Evolutionary conservation across 92 coral and sea anemone genomes (phyloP).

Genomic region (Scolanthus callimorphus): DNA sequence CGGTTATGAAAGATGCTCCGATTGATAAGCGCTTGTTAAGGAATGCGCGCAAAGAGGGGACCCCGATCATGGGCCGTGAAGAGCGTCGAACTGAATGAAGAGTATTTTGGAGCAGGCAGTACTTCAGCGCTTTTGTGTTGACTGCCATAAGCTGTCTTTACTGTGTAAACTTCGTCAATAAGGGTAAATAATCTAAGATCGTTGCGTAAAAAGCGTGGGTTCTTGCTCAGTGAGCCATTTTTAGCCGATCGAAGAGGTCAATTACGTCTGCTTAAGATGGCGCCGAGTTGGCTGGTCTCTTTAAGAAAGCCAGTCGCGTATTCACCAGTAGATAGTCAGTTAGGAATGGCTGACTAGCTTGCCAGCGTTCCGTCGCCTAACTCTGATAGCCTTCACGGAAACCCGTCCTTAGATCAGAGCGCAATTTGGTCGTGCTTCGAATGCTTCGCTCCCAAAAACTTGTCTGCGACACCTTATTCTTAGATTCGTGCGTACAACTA

Average conservation of each 20-base stretch:
- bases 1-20: conserved; percentile 88
- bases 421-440: too few species aligned
- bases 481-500: too few species aligned
- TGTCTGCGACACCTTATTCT: too few species aligned
- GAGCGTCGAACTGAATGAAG: conserved; percentile 49
- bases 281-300: conserved; percentile 73
- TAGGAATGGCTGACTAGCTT: too few species aligned
- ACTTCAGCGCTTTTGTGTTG: too few species aligned
- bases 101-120: too few species aligned
- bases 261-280: conserved; percentile 82
- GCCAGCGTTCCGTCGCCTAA: too few species aligned
- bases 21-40: conserved; percentile 49
- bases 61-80: conserved; percentile 44
- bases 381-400: too few species aligned
- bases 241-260: conserved; percentile 52
- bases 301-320: conserved; percentile 22
- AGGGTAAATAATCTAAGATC: conserved; percentile 29
- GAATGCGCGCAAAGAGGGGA: conserved; percentile 17
- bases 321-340: conserved; percentile 24
- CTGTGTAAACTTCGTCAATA: conserved; percentile 31
- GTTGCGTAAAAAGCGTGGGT: conserved; percentile 15
- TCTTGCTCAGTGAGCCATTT: neutral
- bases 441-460: too few species aligned
- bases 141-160: conserved; percentile 2
- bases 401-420: too few species aligned